Conservation (phyloP, 2,797 vertebrate genomes). For the Luscinia megarhynchos region DNA sequence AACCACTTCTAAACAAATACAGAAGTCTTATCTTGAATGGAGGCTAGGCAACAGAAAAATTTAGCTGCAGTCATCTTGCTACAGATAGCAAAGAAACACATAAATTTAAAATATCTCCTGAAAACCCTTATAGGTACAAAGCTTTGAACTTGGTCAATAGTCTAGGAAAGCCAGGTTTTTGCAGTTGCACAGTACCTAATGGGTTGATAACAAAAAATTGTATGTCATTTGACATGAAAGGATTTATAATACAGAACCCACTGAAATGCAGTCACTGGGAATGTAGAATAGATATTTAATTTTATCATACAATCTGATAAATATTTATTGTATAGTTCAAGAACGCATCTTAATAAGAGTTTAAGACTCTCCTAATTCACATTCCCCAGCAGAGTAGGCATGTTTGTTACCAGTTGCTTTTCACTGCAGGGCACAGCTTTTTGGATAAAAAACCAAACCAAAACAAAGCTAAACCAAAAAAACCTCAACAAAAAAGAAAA, state of each 20-base stretch:
- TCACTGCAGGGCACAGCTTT: neutral
- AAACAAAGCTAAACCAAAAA: neutral
- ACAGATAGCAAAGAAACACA: neutral
- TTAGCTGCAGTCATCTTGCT: neutral
- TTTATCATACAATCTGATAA: neutral
- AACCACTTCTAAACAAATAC: neutral
- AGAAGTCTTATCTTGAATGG: neutral
- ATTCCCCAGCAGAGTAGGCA: neutral
- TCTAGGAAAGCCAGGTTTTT: neutral
- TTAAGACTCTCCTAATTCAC: neutral
- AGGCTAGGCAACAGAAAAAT: neutral
- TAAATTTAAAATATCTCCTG: neutral
- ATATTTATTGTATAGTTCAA: neutral
- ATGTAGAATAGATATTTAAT: neutral
- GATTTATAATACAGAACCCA: neutral
- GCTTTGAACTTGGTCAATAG: neutral
- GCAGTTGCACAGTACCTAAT: neutral
- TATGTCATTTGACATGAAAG: accelerated
- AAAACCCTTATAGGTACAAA: neutral
- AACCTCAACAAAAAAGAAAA: no score
- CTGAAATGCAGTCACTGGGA: neutral
- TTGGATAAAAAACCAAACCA: neutral
- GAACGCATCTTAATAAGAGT: neutral
- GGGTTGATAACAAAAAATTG: neutral
- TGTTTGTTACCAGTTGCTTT: neutral